phyloP scores from a whole-genome alignment of 2,113 vertebrate genomes.

The Hirundichthys speculiger region DNA sequence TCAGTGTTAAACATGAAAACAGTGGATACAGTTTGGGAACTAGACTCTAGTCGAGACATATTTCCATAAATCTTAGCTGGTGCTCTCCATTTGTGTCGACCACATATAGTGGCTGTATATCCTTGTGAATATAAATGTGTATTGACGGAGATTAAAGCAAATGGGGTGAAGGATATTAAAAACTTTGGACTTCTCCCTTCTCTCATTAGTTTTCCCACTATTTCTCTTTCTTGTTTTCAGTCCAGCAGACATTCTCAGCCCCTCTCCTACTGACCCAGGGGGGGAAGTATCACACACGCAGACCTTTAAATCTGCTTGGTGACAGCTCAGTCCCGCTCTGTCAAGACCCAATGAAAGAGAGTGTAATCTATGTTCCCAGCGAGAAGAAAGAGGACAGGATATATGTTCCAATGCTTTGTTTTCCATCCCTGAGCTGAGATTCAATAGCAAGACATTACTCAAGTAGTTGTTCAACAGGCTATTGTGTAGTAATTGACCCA shows the following conservation, averaged over 20 bases:
- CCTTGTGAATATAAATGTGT: constrained; percentile 38
- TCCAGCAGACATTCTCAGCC: constrained; percentile 66
- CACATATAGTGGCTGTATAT: constrained; percentile 45
- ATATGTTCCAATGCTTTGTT: constrained; percentile 79
- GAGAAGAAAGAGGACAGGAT: constrained; percentile 74
- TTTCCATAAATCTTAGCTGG: constrained; percentile 29
- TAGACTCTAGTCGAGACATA: constrained; percentile 3
- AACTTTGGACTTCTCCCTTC: constrained; percentile 48
- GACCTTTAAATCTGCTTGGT: constrained; percentile 81
- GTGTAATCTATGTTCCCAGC: constrained; percentile 73
- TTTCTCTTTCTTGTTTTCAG: constrained; percentile 65
- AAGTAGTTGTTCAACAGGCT: constrained; percentile 63
- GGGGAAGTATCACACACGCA: constrained; percentile 69
- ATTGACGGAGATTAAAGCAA: constrained; percentile 42
- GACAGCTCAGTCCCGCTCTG: constrained; percentile 81
- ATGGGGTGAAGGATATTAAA: constrained; percentile 64
- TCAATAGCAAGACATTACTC: constrained; percentile 75
- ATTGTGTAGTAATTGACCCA: constrained; percentile 83
- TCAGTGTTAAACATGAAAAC: constrained; percentile 27
- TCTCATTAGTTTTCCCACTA: constrained; percentile 71
- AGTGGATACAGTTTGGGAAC: constrained; percentile 33
- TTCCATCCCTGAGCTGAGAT: constrained; percentile 64
- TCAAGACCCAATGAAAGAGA: constrained; percentile 79
- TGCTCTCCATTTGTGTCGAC: constrained; percentile 28
- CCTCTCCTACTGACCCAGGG: constrained; percentile 63